phyloP scores from a whole-genome alignment of 2,797 vertebrate genomes.

The Zalophus californianus region DNA sequence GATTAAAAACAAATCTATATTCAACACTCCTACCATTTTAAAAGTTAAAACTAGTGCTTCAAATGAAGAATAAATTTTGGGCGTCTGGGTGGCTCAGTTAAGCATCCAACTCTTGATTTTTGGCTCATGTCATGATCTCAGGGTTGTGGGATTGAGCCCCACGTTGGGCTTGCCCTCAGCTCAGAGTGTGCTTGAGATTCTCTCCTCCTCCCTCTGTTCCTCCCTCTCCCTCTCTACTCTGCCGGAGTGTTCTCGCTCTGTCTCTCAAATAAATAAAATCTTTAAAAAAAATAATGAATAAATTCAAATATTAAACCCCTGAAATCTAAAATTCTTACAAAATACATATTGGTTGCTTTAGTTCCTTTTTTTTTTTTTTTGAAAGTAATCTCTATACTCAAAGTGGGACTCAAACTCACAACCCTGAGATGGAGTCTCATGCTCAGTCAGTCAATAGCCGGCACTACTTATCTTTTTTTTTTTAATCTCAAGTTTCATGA shows the following conservation, averaged over 20 bases:
- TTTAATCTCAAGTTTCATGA: not conserved
- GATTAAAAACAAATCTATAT: slow-evolving; percentile 9
- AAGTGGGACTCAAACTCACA: not conserved
- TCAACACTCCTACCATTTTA: not conserved
- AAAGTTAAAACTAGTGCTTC: not conserved
- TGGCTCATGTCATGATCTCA: not conserved
- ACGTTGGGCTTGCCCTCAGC: not conserved
- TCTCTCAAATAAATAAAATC: not conserved
- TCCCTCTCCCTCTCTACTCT: not conserved
- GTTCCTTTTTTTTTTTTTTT: not conserved
- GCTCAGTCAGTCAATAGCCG: too few relatives aligned
- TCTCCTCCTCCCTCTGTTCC: not conserved
- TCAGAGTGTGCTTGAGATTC: not conserved
- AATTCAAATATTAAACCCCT: not conserved
- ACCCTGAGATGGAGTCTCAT: not conserved
- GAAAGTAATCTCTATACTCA: not conserved
- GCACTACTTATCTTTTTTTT: not conserved
- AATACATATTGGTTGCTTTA: not conserved
- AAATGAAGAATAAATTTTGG: not conserved
- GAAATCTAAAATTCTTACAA: not conserved
- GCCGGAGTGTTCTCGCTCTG: not conserved
- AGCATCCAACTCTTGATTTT: not conserved
- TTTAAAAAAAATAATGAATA: not conserved
- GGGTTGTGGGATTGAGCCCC: not conserved
- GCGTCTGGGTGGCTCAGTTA: not conserved